phyloP scores from a whole-genome alignment of 2,797 vertebrate genomes.

The Alauda arvensis region DNA sequence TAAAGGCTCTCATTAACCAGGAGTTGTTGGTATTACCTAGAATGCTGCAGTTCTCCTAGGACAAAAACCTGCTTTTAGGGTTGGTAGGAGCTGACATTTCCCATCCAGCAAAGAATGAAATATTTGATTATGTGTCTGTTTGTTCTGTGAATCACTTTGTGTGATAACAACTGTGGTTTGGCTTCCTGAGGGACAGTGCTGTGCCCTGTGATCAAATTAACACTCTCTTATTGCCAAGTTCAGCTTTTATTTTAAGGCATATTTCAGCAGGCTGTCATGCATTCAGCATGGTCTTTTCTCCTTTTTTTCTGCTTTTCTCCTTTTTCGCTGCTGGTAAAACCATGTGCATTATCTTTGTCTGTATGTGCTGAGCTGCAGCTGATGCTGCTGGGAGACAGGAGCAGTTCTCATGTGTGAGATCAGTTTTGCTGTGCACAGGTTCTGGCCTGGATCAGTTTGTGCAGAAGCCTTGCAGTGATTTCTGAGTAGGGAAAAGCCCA shows the following conservation, averaged over 20 bases:
- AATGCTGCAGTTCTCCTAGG: neutral
- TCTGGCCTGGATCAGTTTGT: neutral
- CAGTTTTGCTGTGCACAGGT: neutral
- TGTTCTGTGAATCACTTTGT: neutral
- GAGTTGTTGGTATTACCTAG: neutral
- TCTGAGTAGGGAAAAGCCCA: neutral
- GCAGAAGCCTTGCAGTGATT: neutral
- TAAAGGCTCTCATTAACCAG: neutral
- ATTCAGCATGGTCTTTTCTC: neutral
- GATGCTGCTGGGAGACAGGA: neutral
- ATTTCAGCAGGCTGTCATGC: neutral
- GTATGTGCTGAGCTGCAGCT: neutral
- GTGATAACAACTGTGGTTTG: neutral
- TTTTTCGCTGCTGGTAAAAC: neutral
- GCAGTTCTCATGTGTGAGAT: neutral
- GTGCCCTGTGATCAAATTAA: neutral
- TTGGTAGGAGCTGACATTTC: neutral
- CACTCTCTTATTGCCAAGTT: slow-evolving; percentile 6
- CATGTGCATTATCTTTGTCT: neutral
- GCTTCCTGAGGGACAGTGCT: neutral
- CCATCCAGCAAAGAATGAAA: neutral
- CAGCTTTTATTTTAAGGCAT: neutral
- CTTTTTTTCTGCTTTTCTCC: neutral
- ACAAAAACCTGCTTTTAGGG: neutral
- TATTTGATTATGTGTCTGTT: neutral